phyloP scores from a whole-genome alignment of 37 sponge, comb jelly and placozoan genomes.

The Aphrocallistes beatrix region DNA sequence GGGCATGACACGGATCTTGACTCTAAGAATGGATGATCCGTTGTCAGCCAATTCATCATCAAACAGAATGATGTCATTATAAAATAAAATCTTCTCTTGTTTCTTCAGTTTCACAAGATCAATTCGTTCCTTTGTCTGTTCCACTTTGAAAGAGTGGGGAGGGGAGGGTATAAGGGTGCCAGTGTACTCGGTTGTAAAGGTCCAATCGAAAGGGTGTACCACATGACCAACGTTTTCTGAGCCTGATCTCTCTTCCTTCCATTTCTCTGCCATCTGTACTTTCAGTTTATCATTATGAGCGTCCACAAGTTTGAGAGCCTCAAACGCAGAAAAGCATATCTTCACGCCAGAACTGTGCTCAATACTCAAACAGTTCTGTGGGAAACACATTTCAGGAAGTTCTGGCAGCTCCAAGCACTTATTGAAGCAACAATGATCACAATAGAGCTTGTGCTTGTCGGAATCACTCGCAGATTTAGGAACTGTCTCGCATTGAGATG shows the following conservation, averaged over 20 bases:
- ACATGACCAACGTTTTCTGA: conserved; percentile 3
- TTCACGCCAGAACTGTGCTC: conserved; percentile 34
- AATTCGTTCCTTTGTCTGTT: conserved; percentile 48
- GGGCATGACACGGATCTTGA: conserved; percentile 86
- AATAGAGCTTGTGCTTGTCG: conserved; percentile 8
- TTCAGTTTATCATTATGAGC: conserved; percentile 36
- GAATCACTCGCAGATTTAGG: background rate
- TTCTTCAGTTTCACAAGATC: conserved; percentile 56
- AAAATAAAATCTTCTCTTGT: conserved; percentile 68
- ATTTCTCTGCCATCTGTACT: conserved; percentile 74
- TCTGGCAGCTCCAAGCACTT: conserved; percentile 32
- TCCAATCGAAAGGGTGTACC: conserved; percentile 91
- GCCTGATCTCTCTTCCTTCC: conserved; percentile 45
- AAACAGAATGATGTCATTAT: conserved; percentile 66
- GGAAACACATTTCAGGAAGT: conserved; percentile 93
- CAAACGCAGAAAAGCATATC: conserved; percentile 60
- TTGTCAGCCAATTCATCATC: conserved; percentile 96
- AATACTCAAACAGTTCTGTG: conserved; percentile 38
- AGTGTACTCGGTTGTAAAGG: conserved; percentile 67
- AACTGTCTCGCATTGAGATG: background rate
- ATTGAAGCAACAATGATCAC: conserved; percentile 26
- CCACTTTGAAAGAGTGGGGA: conserved; percentile 22
- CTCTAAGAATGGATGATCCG: conserved; percentile 56
- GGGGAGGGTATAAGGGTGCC: conserved; percentile 33
- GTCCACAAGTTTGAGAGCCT: conserved; percentile 70